Conservation (phyloP, 2,113 vertebrate species). For the Istiophorus platypterus region DNA sequence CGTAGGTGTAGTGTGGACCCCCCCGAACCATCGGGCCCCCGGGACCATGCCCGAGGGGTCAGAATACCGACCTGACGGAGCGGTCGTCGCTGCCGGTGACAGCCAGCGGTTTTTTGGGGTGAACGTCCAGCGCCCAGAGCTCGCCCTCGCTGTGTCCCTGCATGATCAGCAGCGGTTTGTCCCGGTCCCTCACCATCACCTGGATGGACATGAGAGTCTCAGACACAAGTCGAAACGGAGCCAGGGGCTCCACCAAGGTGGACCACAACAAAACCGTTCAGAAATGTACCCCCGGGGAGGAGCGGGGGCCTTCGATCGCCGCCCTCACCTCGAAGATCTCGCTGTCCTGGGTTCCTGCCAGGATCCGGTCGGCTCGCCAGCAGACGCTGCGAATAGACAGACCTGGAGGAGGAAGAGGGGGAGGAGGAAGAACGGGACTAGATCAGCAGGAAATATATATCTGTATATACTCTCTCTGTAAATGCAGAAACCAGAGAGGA, state of each 20-base stretch:
- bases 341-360: constrained; percentile 96
- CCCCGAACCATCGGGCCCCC: too few species aligned
- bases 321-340: constrained; percentile 93
- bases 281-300: not conserved
- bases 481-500: not conserved
- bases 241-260: too few species aligned
- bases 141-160: constrained; percentile 98
- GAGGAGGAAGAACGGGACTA: not conserved
- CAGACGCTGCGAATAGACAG: constrained; percentile 96
- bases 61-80: constrained; percentile 91
- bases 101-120: constrained; percentile 94
- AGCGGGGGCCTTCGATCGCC: too few species aligned
- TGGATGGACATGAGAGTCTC: constrained; percentile 11
- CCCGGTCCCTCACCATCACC: constrained; percentile 93
- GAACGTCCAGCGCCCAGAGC: constrained; percentile 94
- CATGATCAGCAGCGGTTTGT: constrained; percentile 94
- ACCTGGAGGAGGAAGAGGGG: constrained; percentile 75
- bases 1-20: too few species aligned
- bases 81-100: constrained; percentile 96
- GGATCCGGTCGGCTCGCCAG: constrained; percentile 94
- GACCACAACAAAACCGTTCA: constrained; percentile 3
- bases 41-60: not conserved
- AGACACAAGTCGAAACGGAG: not conserved
- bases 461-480: too few species aligned
- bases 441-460: not conserved